A percentile compares a stretch with the other conserved stretches of the same genome.
phyloP scores from a whole-genome alignment of 2,113 vertebrate genomes.

The Pelvicachromis taeniatus region DNA sequence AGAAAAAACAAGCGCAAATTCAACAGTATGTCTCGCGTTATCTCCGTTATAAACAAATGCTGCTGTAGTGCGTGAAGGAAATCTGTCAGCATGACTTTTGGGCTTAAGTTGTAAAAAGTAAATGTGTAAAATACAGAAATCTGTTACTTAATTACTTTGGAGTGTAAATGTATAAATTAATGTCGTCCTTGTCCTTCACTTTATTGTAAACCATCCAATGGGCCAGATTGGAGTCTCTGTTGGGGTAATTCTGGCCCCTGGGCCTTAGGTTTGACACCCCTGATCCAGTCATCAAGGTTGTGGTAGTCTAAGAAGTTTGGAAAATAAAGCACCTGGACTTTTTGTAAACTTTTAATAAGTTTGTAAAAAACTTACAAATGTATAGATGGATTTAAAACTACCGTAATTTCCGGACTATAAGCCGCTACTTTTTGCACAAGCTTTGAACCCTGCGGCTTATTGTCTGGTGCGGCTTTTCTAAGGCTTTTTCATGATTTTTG shows the following conservation, averaged over 20 bases:
- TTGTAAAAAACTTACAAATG: neutral
- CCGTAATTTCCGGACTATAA: too few relatives aligned
- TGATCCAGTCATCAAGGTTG: neutral
- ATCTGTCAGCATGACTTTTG: neutral
- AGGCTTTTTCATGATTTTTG: too few relatives aligned
- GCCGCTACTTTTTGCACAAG: too few relatives aligned
- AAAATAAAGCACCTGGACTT: neutral
- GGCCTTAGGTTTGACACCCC: neutral
- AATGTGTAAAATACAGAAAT: neutral
- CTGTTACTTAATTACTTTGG: neutral
- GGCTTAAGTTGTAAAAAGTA: neutral
- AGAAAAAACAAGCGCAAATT: neutral
- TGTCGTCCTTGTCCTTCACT: accelerated
- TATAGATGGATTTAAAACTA: neutral
- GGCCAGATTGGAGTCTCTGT: neutral
- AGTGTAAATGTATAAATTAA: neutral
- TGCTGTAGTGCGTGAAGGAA: neutral
- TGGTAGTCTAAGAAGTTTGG: neutral
- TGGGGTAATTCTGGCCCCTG: neutral
- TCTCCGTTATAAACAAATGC: neutral
- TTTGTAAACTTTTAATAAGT: neutral
- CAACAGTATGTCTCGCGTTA: neutral
- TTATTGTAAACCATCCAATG: neutral
- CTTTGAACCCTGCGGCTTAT: too few relatives aligned
- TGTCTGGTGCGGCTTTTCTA: too few relatives aligned